Conservation (phyloP, 2,888 invertebrate genomes). For the Aphodius sticticus region DNA sequence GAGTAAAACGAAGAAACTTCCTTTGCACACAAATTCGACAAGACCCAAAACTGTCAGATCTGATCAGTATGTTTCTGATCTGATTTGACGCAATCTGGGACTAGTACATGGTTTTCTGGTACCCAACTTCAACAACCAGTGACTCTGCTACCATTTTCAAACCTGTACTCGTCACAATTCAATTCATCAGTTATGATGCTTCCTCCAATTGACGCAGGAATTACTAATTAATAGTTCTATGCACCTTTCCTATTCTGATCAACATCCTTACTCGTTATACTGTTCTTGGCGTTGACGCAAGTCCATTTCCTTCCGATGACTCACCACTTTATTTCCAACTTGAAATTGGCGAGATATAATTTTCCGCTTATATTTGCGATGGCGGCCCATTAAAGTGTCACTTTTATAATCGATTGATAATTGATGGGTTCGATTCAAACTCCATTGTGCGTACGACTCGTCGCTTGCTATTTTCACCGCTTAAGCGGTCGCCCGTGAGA, state of each 20-base stretch:
- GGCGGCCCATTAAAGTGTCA: not conserved
- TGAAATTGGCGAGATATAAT: not conserved
- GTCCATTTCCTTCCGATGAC: not conserved
- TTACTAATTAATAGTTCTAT: not conserved
- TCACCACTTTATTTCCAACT: not conserved
- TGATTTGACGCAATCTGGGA: no score
- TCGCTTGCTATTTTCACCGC: not conserved
- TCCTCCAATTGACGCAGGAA: not conserved
- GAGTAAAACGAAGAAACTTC: no score
- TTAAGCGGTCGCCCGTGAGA: not conserved
- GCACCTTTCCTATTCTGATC: not conserved
- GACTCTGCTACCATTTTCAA: no score
- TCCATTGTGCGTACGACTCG: not conserved
- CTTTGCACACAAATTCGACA: no score
- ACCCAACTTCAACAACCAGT: no score
- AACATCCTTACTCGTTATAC: not conserved
- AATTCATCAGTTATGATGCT: not conserved
- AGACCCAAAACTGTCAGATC: no score
- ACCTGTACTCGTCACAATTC: no score
- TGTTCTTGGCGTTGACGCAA: not conserved
- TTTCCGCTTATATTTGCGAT: not conserved
- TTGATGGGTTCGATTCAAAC: not conserved
- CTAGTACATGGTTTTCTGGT: no score
- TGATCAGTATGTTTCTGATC: no score
- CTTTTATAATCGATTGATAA: not conserved